Percentiles rank a stretch among this genome's conserved stretches.
These are phyloP conservation scores for Amniataba percoides DNA, from an alignment of 2,797 vertebrate genomes.

Conservation along the genomic window DNA sequence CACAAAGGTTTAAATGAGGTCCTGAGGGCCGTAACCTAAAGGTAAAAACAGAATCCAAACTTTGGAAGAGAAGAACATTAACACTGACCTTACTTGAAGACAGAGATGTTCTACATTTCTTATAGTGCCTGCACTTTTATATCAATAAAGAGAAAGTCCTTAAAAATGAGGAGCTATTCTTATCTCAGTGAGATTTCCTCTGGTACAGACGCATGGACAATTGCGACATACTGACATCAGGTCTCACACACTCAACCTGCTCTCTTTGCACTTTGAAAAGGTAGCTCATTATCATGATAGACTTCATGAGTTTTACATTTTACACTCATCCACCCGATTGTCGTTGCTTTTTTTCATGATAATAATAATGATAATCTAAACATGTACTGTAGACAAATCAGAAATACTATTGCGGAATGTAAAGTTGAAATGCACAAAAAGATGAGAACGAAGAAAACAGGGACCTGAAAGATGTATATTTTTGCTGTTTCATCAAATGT, in stretches of 20 bases:
- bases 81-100: constrained; percentile 81
- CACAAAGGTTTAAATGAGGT: constrained; percentile 88
- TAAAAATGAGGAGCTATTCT: constrained; percentile 62
- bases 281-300: constrained; percentile 72
- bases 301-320: constrained; percentile 55
- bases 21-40: constrained; percentile 78
- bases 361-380: constrained; percentile 59
- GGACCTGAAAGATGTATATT: constrained; percentile 81
- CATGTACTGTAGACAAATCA: constrained; percentile 79
- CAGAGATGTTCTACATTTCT: constrained; percentile 78
- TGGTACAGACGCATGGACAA: constrained; percentile 64
- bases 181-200: constrained; percentile 74
- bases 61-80: constrained; percentile 61
- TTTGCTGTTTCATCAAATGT: constrained; percentile 79
- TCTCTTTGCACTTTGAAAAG: constrained; percentile 87
- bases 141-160: constrained; percentile 65
- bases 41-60: constrained; percentile 51
- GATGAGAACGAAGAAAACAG: constrained; percentile 59
- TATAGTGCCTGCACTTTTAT: constrained; percentile 86
- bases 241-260: constrained; percentile 75
- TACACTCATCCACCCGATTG: constrained; percentile 46
- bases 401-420: constrained; percentile 79
- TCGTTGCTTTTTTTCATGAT: constrained; percentile 52
- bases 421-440: constrained; percentile 83
- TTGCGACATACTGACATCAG: constrained; percentile 71